Evolutionary conservation across 2,888 invertebrate species (phyloP).

Genomic region (Phania funesta): DNA sequence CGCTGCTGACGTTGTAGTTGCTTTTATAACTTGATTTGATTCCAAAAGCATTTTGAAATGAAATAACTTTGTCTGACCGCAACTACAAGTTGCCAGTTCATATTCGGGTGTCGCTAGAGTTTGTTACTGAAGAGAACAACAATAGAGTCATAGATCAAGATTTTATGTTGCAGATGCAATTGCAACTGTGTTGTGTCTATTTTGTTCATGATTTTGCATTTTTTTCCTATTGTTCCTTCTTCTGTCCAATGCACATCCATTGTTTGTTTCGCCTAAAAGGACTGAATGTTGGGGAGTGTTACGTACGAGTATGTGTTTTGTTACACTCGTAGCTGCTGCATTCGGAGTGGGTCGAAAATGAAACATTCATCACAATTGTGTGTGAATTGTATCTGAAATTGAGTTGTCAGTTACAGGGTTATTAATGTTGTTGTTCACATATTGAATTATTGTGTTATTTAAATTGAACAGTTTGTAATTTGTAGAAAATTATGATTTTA

Average conservation of each 20-base stretch:
- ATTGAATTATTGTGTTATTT: constrained; percentile 1
- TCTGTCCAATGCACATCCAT: constrained; percentile 49
- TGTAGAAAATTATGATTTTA: not conserved
- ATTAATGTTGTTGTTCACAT: constrained; percentile 41
- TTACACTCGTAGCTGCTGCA: not conserved
- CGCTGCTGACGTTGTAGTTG: not conserved
- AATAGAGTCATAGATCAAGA: constrained; percentile 65
- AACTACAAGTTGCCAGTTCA: constrained; percentile 15
- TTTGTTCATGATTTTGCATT: constrained; percentile 1
- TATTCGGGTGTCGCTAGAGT: not conserved
- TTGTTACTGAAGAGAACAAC: constrained; percentile 39
- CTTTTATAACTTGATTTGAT: constrained; percentile 53
- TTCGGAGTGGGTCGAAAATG: constrained; percentile 17
- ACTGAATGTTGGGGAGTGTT: constrained; percentile 14
- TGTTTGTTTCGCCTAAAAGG: constrained; percentile 1
- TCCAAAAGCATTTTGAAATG: constrained; percentile 29
- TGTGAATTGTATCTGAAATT: constrained; percentile 66
- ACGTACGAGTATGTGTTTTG: too few species aligned
- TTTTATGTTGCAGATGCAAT: constrained; percentile 64
- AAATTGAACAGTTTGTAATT: constrained; percentile 3
- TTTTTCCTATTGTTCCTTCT: not conserved
- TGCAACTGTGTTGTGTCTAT: constrained; percentile 51
- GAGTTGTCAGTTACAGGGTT: constrained; percentile 61
- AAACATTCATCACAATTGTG: constrained; percentile 58
- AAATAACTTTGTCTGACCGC: constrained; percentile 41